A percentile compares a stretch with the other conserved stretches of the same genome.
Conservation (phyloP, 2,113 vertebrate genomes). For the Seriola rivoliana region DNA sequence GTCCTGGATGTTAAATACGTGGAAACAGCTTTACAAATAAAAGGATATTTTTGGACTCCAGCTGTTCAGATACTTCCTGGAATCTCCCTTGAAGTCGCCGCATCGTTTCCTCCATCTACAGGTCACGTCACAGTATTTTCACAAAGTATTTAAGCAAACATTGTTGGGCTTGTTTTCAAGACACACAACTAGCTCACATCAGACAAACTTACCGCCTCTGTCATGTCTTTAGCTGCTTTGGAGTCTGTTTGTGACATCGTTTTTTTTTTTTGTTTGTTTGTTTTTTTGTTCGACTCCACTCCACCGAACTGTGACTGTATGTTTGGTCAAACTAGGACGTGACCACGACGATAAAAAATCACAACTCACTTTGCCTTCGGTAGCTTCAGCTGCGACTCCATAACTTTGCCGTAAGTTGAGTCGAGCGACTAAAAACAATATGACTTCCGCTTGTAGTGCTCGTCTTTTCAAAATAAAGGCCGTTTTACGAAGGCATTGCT, state of each 20-base stretch:
- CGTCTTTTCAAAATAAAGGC: conserved; percentile 52
- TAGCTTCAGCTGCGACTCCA: not conserved
- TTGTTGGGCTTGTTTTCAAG: not conserved
- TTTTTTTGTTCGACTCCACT: no score
- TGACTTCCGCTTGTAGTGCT: conserved; percentile 29
- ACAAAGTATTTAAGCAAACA: no score
- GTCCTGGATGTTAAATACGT: not conserved
- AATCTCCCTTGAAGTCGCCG: conserved; percentile 87
- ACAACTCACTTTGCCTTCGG: not conserved
- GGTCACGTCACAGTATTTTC: no score
- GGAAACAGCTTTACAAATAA: not conserved
- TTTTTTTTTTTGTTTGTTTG: not conserved
- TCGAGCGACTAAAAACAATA: not conserved
- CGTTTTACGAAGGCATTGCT: accelerated
- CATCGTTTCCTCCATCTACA: conserved; percentile 88
- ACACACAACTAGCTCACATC: not conserved
- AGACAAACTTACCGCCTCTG: conserved; percentile 68
- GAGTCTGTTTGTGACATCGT: conserved; percentile 73
- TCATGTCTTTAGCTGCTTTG: conserved; percentile 70
- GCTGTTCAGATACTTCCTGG: conserved; percentile 82
- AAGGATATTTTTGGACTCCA: conserved; percentile 92
- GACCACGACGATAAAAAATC: not conserved
- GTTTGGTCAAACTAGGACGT: not conserved
- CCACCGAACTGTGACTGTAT: accelerated
- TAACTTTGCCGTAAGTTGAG: conserved; percentile 55